Evolutionary conservation across 2,888 invertebrate species (phyloP).

Genomic region (Papilio gigon): DNA sequence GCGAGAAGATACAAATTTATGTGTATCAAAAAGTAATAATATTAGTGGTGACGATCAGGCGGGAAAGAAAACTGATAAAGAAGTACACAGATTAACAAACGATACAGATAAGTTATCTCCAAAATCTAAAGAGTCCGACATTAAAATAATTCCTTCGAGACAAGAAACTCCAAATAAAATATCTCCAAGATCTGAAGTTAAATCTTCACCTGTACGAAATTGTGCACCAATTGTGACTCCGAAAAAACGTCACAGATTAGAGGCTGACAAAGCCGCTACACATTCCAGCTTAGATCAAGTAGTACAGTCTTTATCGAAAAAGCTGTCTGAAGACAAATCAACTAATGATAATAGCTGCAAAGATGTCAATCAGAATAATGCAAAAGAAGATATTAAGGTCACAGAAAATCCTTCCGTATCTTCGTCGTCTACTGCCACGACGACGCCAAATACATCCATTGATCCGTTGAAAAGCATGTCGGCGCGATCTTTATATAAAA

Average conservation of each 20-base stretch:
- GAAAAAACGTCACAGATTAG: conserved; percentile 87
- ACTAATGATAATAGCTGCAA: conserved; percentile 51
- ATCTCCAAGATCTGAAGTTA: conserved; percentile 70
- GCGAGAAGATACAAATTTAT: conserved; percentile 53
- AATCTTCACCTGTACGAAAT: conserved; percentile 67
- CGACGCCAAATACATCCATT: conserved; percentile 54
- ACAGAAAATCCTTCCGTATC: conserved; percentile 53
- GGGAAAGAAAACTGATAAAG: conserved; percentile 76
- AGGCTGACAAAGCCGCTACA: conserved; percentile 79
- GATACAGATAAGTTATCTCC: conserved; percentile 76
- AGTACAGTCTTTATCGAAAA: conserved; percentile 77
- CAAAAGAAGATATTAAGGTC: conserved; percentile 61
- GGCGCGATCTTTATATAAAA: conserved; percentile 76
- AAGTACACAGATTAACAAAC: conserved; percentile 77
- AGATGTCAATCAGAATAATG: conserved; percentile 65
- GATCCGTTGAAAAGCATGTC: conserved; percentile 79
- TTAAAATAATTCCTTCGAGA: conserved; percentile 62
- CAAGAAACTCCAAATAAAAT: conserved; percentile 61
- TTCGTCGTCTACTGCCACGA: conserved; percentile 48
- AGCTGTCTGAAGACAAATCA: conserved; percentile 73
- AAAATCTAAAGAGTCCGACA: conserved; percentile 68
- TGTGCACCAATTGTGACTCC: conserved; percentile 84
- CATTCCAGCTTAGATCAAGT: conserved; percentile 74
- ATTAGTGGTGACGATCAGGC: conserved; percentile 65
- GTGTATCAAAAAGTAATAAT: conserved; percentile 53